Evolutionary conservation across 2,797 vertebrate genomes (phyloP), one percentile per base, ranked within the genome.

Genomic region (Furcifer pardalis): DNA sequence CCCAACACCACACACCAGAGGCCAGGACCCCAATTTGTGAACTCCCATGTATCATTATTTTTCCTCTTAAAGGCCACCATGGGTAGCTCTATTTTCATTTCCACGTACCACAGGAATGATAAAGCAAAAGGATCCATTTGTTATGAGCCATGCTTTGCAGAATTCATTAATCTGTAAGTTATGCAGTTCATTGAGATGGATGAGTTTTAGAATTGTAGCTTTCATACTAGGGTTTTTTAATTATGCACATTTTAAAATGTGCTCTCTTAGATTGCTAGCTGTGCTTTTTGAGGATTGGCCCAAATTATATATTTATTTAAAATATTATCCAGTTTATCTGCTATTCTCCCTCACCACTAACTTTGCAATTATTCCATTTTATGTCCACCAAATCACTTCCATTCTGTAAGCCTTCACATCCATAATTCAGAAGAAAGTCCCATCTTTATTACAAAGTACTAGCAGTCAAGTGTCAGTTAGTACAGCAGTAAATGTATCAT

Each of bases 401-500:
- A 82, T 77, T 82, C 76, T 79, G 59, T 13, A 91, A 84, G 76
- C 84, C 86, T 88, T 46, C 77, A 80, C 87, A 95, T 87, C 81
- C 69, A 88, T 91, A 92, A 94, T 90, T 92, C 75, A 90, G 32
- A 81, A 63, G 78, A 23, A 90, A 83, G 89, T 37, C 80, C 88
- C 21, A 87, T 49, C 84, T 82, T 91, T 84, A 75, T 6, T 83
- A 88, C 9, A 84, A 92, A 63, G 88, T 89, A 88, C 32, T 71
- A 87, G 84, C 86, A 89, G 79, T 88, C 87, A 86, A 86, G 72
- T 63, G 86, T 88, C 82, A 87, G 1, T 62, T 60, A 68, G 69
- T 13, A 72, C 62, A 73, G 46, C 62, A 89, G 85, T 59, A 92
- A 73, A 84, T 66, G 80, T 65, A 15, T 30, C 59, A 59, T 77